These are phyloP conservation scores for Gibbula magus DNA, from an alignment of 2,888 invertebrate genomes.

Conservation along the genomic window DNA sequence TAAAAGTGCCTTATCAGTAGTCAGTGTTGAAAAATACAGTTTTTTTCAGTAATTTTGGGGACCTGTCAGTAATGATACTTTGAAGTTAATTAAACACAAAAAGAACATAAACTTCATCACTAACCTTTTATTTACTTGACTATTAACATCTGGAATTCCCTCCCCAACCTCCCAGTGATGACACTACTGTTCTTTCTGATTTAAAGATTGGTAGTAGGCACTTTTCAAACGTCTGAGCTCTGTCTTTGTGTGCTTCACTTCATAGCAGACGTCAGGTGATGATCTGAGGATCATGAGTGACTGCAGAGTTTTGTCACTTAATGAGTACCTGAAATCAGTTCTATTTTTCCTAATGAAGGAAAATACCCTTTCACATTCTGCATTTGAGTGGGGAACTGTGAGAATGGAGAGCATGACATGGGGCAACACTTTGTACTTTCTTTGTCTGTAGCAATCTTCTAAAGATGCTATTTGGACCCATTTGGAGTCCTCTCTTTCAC, in stretches of 20 bases:
- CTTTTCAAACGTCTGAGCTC: too few species aligned
- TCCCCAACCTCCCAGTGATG: not conserved
- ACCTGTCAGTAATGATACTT: too few species aligned
- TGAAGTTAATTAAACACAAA: too few species aligned
- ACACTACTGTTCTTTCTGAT: too few species aligned
- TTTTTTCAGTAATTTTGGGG: too few species aligned
- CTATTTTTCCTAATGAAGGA: constrained; percentile 31
- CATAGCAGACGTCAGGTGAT: too few species aligned
- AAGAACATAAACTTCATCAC: not conserved
- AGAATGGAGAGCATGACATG: not conserved
- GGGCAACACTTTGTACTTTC: not conserved
- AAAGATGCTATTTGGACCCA: constrained; percentile 27
- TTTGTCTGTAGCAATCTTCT: constrained; percentile 10
- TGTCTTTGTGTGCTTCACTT: too few species aligned
- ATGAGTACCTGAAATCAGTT: constrained; percentile 62
- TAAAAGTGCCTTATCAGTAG: too few species aligned
- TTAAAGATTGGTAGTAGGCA: too few species aligned
- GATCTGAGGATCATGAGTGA: too few species aligned
- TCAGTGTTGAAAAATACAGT: too few species aligned
- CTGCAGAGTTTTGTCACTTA: too few species aligned
- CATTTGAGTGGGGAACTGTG: constrained; percentile 5
- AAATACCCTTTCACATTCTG: constrained; percentile 32
- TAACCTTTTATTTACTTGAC: not conserved
- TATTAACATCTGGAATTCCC: not conserved
- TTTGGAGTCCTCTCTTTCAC: constrained; percentile 26